Percentiles rank a stretch among this genome's conserved stretches.
phyloP scores from a whole-genome alignment of 2,888 invertebrate species.

The Drosophila infuscata region DNA sequence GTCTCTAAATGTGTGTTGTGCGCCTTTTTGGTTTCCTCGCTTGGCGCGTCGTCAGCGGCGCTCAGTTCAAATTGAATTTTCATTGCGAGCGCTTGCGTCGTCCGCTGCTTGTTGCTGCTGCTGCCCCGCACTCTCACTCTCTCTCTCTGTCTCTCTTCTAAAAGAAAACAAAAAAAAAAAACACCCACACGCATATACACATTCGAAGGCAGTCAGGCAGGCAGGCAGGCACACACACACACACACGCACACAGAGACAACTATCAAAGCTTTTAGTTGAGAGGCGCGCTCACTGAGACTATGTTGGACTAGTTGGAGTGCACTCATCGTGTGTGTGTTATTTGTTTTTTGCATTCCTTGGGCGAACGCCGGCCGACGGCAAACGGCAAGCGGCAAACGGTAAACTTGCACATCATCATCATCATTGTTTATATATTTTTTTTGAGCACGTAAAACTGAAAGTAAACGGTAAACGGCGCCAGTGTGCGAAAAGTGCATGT shows the following conservation, averaged over 20 bases:
- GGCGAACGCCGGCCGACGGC: slow-evolving; percentile 65
- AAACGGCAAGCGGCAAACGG: slow-evolving; percentile 55
- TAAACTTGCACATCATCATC: slow-evolving; percentile 25
- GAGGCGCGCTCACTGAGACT: slow-evolving; percentile 9
- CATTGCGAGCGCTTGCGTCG: slow-evolving; percentile 82
- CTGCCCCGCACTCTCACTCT: slow-evolving; percentile 35
- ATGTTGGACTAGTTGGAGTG: slow-evolving; percentile 2
- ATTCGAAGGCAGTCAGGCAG: slow-evolving; percentile 4
- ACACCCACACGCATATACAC: slow-evolving; percentile 7
- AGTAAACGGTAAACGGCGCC: slow-evolving; percentile 42
- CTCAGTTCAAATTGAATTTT: slow-evolving; percentile 84
- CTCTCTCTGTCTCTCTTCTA: slow-evolving; percentile 1
- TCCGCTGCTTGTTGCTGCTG: slow-evolving; percentile 61
- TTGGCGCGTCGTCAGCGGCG: slow-evolving; percentile 69
- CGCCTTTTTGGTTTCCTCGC: slow-evolving; percentile 78
- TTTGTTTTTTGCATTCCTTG: slow-evolving; percentile 38
- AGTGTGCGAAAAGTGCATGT: slow-evolving; percentile 18
- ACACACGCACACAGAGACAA: neutral
- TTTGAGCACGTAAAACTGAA: slow-evolving; percentile 53
- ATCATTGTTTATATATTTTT: slow-evolving; percentile 33
- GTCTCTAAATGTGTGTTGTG: slow-evolving; percentile 24
- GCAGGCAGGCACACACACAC: slow-evolving; percentile 5
- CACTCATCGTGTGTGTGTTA: slow-evolving; percentile 9
- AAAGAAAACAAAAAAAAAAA: neutral
- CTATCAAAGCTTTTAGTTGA: slow-evolving; percentile 4